Evolutionary conservation across 2,113 vertebrate species (phyloP).

Genomic region (Bos javanicus): DNA sequence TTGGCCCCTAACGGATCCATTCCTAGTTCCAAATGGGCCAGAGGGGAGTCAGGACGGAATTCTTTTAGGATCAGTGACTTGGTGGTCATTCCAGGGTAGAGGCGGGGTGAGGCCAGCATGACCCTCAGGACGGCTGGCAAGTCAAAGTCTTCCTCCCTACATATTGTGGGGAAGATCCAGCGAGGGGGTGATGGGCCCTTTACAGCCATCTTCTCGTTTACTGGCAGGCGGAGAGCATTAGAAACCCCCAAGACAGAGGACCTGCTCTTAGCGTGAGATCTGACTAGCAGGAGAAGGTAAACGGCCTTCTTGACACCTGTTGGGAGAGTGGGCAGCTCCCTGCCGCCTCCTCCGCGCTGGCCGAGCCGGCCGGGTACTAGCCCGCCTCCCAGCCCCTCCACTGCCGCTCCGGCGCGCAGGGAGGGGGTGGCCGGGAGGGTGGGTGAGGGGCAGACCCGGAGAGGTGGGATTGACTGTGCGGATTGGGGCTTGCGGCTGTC

Average conservation of each 20-base stretch:
- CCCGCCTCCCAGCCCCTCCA: background rate
- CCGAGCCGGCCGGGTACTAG: fast-evolving
- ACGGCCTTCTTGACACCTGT: slow-evolving; percentile 45
- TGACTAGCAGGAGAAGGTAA: background rate
- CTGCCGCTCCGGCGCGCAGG: background rate
- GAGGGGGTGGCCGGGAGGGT: background rate
- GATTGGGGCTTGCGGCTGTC: slow-evolving; percentile 74
- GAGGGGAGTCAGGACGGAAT: background rate
- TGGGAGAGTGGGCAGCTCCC: background rate
- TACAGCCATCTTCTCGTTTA: fast-evolving
- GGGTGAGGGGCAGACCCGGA: background rate
- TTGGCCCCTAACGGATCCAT: background rate
- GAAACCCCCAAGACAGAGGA: background rate
- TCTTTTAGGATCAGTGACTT: background rate
- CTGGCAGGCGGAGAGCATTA: background rate
- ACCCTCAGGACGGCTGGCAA: background rate
- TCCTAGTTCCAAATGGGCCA: background rate
- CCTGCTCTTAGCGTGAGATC: background rate
- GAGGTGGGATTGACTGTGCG: slow-evolving; percentile 54
- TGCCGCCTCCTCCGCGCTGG: fast-evolving
- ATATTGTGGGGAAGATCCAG: background rate
- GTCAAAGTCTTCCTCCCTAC: background rate
- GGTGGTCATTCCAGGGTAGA: background rate
- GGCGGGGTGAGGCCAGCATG: no score
- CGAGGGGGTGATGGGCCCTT: background rate